Evolutionary conservation across 2,888 invertebrate genomes (phyloP).

Genomic region (Hypomecis punctinalis): DNA sequence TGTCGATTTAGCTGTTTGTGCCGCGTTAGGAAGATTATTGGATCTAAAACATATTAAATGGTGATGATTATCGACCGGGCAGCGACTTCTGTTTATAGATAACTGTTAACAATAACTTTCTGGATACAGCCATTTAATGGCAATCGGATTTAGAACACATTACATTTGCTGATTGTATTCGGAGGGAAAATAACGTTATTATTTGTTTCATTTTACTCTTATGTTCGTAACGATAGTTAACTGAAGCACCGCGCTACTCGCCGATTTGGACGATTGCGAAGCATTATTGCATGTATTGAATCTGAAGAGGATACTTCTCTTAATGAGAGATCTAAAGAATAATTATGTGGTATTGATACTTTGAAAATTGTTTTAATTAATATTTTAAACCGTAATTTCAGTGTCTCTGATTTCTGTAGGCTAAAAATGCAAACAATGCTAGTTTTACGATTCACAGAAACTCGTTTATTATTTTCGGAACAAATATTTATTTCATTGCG

Average conservation of each 20-base stretch:
- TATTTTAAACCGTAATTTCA: background rate
- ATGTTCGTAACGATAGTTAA: slow-evolving; percentile 4
- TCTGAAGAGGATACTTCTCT: slow-evolving; percentile 4
- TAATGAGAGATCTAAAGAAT: background rate
- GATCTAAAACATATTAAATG: slow-evolving; percentile 19
- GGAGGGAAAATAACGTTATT: slow-evolving; percentile 16
- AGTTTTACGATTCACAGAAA: background rate
- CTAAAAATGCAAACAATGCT: background rate
- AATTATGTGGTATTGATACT: background rate
- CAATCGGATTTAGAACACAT: slow-evolving; percentile 5
- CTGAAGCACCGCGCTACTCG: slow-evolving; percentile 3
- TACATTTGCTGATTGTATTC: slow-evolving; percentile 12
- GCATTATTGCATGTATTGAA: slow-evolving; percentile 9
- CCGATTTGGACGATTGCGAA: slow-evolving; percentile 1
- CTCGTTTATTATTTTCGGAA: background rate
- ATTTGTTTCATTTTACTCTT: slow-evolving; percentile 17
- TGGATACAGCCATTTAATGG: background rate
- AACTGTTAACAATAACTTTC: slow-evolving; percentile 3
- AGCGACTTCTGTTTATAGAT: slow-evolving; percentile 4
- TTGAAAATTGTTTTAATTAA: background rate
- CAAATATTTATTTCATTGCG: slow-evolving; percentile 6
- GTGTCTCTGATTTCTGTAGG: background rate
- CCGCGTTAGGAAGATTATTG: slow-evolving; percentile 8
- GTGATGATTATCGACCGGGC: slow-evolving; percentile 5
- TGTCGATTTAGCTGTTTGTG: slow-evolving; percentile 14